These are phyloP conservation scores for Acanthiza pusilla DNA, from an alignment of 2,797 vertebrate species.

Conservation along the genomic window DNA sequence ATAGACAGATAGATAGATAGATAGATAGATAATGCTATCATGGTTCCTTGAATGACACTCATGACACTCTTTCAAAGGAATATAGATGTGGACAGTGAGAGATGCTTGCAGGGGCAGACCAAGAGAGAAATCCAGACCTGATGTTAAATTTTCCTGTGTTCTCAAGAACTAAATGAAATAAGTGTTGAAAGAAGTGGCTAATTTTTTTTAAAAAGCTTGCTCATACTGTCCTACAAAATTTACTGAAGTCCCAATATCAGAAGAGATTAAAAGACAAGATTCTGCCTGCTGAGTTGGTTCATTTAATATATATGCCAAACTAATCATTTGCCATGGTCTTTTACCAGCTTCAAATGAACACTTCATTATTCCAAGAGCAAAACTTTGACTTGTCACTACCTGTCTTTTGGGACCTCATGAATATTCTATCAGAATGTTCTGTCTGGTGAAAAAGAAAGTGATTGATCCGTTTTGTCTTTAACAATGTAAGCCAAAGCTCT, in stretches of 20 bases:
- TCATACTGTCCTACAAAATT: background rate
- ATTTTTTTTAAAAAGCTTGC: background rate
- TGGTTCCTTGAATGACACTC: background rate
- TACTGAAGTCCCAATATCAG: background rate
- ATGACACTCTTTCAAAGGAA: background rate
- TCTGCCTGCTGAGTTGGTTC: background rate
- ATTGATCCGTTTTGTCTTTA: background rate
- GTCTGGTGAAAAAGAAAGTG: background rate
- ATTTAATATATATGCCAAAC: background rate
- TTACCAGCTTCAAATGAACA: background rate
- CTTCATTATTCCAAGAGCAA: background rate
- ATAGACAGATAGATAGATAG: background rate
- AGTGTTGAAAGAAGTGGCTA: background rate
- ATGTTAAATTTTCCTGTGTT: background rate
- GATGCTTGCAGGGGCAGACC: background rate
- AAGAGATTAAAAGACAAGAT: background rate
- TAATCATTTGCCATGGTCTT: background rate
- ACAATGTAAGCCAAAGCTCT: constrained; percentile 70
- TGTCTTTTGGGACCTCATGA: constrained; percentile 1
- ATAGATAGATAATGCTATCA: background rate
- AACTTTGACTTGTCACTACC: background rate
- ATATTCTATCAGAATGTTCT: background rate
- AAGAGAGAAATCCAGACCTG: background rate
- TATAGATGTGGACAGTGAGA: background rate
- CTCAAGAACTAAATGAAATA: background rate